Evolutionary conservation across 2,113 vertebrate species (phyloP).

Genomic region (Scortum barcoo): DNA sequence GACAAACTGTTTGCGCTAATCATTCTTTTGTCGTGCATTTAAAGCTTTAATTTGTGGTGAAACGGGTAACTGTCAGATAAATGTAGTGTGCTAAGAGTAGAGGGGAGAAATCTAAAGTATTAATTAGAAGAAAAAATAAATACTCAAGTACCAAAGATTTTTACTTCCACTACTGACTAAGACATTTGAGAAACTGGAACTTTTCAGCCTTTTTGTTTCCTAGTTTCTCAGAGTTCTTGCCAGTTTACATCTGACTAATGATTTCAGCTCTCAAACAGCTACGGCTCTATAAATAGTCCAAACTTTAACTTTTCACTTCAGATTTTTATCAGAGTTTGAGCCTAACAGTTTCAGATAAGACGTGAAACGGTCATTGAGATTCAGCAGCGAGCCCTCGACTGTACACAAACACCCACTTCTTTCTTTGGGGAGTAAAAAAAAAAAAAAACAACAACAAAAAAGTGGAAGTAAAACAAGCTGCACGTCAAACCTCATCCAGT

Average conservation of each 20-base stretch:
- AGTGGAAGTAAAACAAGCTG: conserved; percentile 50
- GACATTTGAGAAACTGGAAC: no score
- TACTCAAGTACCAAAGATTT: no score
- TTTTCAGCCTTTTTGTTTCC: no score
- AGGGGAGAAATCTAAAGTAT: no score
- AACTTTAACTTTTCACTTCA: conserved; percentile 8
- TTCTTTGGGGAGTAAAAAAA: conserved; percentile 14
- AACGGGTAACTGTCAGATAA: no score
- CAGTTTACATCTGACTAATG: neutral
- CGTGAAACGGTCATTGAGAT: conserved; percentile 12
- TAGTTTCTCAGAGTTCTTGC: neutral
- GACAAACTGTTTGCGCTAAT: no score
- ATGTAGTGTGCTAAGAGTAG: no score
- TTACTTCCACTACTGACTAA: no score
- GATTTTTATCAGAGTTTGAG: conserved; percentile 30
- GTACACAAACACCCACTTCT: conserved; percentile 45
- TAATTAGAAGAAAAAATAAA: no score
- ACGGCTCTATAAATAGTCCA: neutral
- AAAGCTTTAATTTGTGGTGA: no score
- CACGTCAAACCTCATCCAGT: conserved; percentile 57
- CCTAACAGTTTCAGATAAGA: conserved; percentile 27
- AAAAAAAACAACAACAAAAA: conserved; percentile 21
- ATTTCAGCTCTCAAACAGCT: neutral
- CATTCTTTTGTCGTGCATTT: no score
- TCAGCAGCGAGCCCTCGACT: conserved; percentile 10